Base-by-base conservation (phyloP, 1,140 invertebrate species). In the Polypedilum vanderplanki region DNA sequence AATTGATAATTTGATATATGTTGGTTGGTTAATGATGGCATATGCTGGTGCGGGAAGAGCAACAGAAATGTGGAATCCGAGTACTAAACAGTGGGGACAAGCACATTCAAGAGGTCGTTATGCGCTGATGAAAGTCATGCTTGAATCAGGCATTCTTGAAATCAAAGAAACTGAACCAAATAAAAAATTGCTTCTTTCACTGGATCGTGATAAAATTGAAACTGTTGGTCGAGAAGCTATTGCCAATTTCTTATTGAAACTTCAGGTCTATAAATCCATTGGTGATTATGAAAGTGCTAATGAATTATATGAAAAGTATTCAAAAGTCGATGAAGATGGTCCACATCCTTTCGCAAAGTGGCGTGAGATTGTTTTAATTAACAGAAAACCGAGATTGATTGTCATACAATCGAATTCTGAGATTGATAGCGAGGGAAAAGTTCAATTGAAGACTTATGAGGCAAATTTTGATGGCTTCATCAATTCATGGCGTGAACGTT, bases 11-110 rank as follows among this genome's bases (percentile, higher is more conserved):
- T 88, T 98, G 33, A 90, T 90, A 65, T 98, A 98, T 82, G 88
- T 93, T 1, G 97, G 97, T 84, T 99, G 97, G 97, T 82, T 98
- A n/a, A 90, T 88, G 76, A 83, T 98, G 79, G 84, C 95, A 57
- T 93, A 93, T 87, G 90, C 89, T 79, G 96, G 94, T 7, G 89
- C 91, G 75, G 90, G 91, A 1, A 91, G 90, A 79, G 91, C 92
- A 9, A 86, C 97, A 17, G 96, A 98, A 83, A 93, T 96, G 89
- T 98, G 95, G 84, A 90, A 95, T 77, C 93, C 95, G 1, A 86
- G 90, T 40, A 91, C 91, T 0, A 87, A 91, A 76, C 86, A 88
- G 15, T 98, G 96, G 96, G 84, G 95, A 18, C 85, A 95, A 87
- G 93, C 94, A n/a, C 94, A 97, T 81, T 90, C 91, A 40, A 91